Base-by-base conservation (phyloP, 2,888 invertebrate genomes). In the Calliopum simillimum region DNA sequence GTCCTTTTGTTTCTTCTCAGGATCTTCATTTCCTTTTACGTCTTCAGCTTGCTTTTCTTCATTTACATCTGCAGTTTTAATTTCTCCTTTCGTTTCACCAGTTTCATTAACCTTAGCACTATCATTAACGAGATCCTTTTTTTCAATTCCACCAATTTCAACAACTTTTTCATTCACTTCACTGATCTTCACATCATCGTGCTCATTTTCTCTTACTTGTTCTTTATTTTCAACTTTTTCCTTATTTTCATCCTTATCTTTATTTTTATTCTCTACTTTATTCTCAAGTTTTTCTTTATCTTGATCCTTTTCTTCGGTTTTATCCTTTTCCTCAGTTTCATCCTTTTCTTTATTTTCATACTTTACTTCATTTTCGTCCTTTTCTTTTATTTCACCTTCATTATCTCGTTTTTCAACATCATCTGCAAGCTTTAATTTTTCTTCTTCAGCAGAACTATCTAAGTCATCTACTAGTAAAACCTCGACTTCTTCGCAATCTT, bases 381-480 rank as follows among this genome's bases (percentile, higher is more conserved):
- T 56, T 2, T 56, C 58, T 21, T 58, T 55, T 41, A 47, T 33
- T 12, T 64, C 23, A 44, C 44, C 25, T 47, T 43, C 44, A 63
- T 66, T 63, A 62, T 47, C 43, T 19, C 33, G 41, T 56, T 55
- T 46, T 66, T 47, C n/a, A 63, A 44, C 55, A 67, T n/a, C 5
- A n/a, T 47, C n/a, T 23, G 43, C 47, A 33, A 33, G 5, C 16
- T 65, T 71, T 14, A 56, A 12, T 23, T 70, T 72, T 44, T 69
- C 74, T 12, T 73, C 72, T 59, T 72, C 75, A 21, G 70, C 72
- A 11, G 76, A 75, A 41, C 71, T 76, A 47, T 78, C 77, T 19
- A 74, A 49, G 16, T 77, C 75, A 49, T 77, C 75, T 8, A 76
- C 74, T 41, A 72, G 12, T 13, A 75, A 55, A 13, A 77, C 70